phyloP scores from a whole-genome alignment of 35 echinoderm and acorn worm genomes.

The Heliocidaris tuberculata region DNA sequence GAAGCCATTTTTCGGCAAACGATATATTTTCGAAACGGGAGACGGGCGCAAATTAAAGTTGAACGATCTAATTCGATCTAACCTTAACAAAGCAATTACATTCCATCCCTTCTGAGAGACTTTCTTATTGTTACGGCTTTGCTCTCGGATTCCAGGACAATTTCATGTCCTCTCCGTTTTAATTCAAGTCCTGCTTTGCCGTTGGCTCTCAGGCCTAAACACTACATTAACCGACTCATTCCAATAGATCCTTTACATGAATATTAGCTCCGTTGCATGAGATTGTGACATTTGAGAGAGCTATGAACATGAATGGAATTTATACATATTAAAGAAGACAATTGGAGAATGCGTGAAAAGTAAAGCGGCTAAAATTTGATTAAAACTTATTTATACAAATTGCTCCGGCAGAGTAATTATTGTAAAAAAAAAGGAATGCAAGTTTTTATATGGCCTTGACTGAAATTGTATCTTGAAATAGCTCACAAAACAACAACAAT shows the following conservation, averaged over 20 bases:
- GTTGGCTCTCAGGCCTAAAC: neutral
- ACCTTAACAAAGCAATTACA: slow-evolving; percentile 18
- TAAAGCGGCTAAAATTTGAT: neutral
- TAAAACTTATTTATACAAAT: neutral
- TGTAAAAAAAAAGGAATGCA: too few species aligned
- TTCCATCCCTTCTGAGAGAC: neutral
- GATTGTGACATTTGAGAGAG: neutral
- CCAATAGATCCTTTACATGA: neutral
- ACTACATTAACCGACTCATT: neutral
- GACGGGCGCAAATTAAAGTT: neutral
- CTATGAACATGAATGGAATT: too few species aligned
- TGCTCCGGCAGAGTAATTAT: neutral
- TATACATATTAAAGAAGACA: neutral
- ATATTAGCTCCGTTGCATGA: neutral
- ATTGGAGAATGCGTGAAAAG: neutral
- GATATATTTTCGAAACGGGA: neutral
- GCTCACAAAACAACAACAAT: too few species aligned
- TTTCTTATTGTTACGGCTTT: neutral
- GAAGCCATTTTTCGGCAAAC: neutral
- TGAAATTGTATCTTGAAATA: too few species aligned
- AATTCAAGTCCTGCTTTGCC: neutral
- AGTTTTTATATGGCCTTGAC: too few species aligned
- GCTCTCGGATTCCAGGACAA: neutral
- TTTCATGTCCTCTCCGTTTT: neutral
- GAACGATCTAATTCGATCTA: neutral